phyloP scores from a whole-genome alignment of 2,113 vertebrate genomes.

The Pseudorhombus dupliciocellatus region DNA sequence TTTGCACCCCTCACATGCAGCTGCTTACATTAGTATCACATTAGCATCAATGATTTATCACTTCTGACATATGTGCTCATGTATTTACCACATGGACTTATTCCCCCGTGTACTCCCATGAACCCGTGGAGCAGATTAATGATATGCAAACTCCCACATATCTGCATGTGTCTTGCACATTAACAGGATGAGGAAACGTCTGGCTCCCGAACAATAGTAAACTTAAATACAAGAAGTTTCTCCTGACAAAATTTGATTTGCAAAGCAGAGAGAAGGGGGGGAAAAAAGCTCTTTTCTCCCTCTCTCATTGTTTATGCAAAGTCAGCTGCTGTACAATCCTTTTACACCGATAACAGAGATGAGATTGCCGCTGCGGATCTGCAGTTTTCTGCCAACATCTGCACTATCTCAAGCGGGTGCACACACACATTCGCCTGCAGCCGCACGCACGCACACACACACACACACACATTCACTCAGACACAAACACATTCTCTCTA shows the following conservation, averaged over 20 bases:
- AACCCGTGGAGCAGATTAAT: constrained; percentile 63
- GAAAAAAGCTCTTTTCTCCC: background rate
- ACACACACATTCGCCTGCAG: constrained; percentile 42
- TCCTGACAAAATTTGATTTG: constrained; percentile 27
- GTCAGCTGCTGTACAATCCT: constrained; percentile 61
- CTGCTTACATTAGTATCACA: constrained; percentile 37
- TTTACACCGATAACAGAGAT: constrained; percentile 61
- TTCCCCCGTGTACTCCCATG: constrained; percentile 12
- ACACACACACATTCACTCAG: constrained; percentile 21
- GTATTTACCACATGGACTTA: constrained; percentile 49
- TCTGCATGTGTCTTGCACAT: constrained; percentile 35
- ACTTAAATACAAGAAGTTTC: constrained; percentile 36
- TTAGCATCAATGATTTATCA: constrained; percentile 52
- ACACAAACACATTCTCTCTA: constrained; percentile 36
- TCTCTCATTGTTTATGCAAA: constrained; percentile 69
- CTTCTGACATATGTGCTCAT: constrained; percentile 49
- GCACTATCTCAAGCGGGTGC: constrained; percentile 54
- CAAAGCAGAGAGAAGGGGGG: constrained; percentile 22
- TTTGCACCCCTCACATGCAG: constrained; percentile 16
- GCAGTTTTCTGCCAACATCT: constrained; percentile 68
- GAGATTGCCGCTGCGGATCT: constrained; percentile 48
- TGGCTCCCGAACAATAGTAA: constrained; percentile 4
- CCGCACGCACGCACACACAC: constrained; percentile 35
- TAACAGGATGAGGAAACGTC: constrained; percentile 31
- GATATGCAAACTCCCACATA: constrained; percentile 22